Percentiles rank a stretch among this genome's conserved stretches.
These are phyloP conservation scores for Encarsia formosa DNA, from an alignment of 2,888 invertebrate species.

Conservation along the genomic window DNA sequence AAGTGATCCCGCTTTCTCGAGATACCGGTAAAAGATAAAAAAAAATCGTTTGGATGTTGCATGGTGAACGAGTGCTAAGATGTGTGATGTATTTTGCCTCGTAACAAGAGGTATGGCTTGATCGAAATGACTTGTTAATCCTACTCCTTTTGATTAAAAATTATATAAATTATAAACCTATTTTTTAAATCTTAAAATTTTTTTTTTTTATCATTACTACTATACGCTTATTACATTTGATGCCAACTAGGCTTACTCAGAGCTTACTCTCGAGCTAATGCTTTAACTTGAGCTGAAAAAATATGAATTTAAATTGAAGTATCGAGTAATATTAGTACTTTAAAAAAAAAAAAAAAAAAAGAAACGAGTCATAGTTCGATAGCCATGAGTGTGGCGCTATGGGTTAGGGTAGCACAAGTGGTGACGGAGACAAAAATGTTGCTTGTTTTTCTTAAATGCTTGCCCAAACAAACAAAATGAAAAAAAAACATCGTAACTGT, in stretches of 20 bases:
- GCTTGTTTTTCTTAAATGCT: slow-evolving; percentile 51
- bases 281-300: not conserved
- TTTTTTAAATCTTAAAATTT: too few species aligned
- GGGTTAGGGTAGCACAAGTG: slow-evolving; percentile 46
- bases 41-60: slow-evolving; percentile 35
- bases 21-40: slow-evolving; percentile 26
- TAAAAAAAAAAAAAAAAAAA: not conserved
- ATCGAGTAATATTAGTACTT: not conserved
- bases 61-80: slow-evolving; percentile 37
- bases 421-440: slow-evolving; percentile 50
- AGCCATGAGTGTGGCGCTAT: slow-evolving; percentile 36
- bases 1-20: slow-evolving; percentile 26
- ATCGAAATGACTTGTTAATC: slow-evolving; percentile 25
- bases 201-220: too few species aligned
- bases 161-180: too few species aligned
- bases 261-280: not conserved
- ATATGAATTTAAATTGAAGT: not conserved
- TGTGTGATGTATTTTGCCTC: slow-evolving; percentile 37
- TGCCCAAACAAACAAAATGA: slow-evolving; percentile 34
- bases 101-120: slow-evolving; percentile 19
- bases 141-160: too few species aligned
- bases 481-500: slow-evolving; percentile 38
- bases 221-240: too few species aligned
- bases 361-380: slow-evolving; percentile 31
- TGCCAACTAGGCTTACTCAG: not conserved